A percentile compares a stretch with the other conserved stretches of the same genome.
Conservation (phyloP, 92 coral and sea anemone species). For the Desmophyllum pertusum region DNA sequence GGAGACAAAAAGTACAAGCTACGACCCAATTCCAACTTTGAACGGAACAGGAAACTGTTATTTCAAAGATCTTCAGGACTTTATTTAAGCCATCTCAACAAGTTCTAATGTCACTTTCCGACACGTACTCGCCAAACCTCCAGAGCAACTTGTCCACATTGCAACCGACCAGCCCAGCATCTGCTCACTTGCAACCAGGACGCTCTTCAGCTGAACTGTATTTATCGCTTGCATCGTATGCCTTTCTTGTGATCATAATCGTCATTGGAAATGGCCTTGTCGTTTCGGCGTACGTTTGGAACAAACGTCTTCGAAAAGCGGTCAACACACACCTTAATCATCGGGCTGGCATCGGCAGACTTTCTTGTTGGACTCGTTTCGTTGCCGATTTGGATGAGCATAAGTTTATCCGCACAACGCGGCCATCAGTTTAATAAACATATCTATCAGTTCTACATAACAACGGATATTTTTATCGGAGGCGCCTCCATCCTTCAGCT, state of each 20-base stretch:
- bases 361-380: constrained; percentile 76
- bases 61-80: background rate
- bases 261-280: constrained; percentile 82
- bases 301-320: constrained; percentile 63
- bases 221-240: constrained; percentile 26
- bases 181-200: background rate
- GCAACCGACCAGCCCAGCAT: background rate
- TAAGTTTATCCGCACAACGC: constrained; percentile 36
- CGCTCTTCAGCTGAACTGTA: constrained; percentile 35
- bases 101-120: background rate
- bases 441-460: constrained; percentile 83
- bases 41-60: background rate
- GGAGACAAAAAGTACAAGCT: background rate
- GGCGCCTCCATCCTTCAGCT: constrained; percentile 88
- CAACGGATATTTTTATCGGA: constrained; percentile 89
- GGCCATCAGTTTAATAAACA: constrained; percentile 4
- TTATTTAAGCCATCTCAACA: background rate
- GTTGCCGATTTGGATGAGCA: constrained; percentile 81
- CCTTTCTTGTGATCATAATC: constrained; percentile 62
- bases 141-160: background rate
- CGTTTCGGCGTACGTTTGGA: constrained; percentile 69
- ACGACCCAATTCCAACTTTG: background rate
- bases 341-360: constrained; percentile 85
- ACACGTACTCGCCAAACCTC: background rate
- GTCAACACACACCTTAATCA: constrained; percentile 74